Percentiles rank a stretch among this genome's conserved stretches.
phyloP scores from a whole-genome alignment of 2,797 vertebrate species.

The Lagorchestes hirsutus region DNA sequence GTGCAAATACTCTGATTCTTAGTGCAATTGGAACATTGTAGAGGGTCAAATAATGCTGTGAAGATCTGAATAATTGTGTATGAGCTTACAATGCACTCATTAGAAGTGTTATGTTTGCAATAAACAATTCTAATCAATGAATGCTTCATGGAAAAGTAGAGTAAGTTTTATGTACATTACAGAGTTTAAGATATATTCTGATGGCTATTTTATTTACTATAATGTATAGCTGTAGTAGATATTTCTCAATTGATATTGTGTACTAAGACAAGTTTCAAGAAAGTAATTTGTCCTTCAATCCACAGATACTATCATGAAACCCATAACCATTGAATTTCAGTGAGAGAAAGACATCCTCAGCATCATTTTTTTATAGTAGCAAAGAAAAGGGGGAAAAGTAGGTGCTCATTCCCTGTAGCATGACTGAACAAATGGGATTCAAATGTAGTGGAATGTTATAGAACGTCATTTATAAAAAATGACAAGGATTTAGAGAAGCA shows the following conservation, averaged over 20 bases:
- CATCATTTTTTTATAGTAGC: background rate
- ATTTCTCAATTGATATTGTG: background rate
- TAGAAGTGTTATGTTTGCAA: conserved; percentile 40
- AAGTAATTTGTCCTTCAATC: background rate
- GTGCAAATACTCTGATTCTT: conserved; percentile 61
- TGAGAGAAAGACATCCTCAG: background rate
- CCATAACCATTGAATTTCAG: background rate
- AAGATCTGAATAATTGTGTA: conserved; percentile 68
- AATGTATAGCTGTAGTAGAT: background rate
- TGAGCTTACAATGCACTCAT: conserved; percentile 56
- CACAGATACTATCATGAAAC: background rate
- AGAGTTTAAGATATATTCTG: background rate
- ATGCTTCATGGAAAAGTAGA: background rate
- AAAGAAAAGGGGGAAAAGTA: background rate
- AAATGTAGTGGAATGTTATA: background rate
- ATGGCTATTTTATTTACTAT: background rate
- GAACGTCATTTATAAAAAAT: background rate
- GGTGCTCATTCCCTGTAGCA: background rate
- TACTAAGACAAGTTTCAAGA: background rate
- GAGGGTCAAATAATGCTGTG: conserved; percentile 57
- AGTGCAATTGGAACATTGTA: conserved; percentile 56
- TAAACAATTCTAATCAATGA: conserved; percentile 34
- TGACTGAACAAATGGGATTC: background rate
- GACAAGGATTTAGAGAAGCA: background rate
- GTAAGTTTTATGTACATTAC: background rate